Percentiles rank a stretch among this genome's conserved stretches.
Conservation (phyloP, 1,140 invertebrate genomes). For the Laodelphax striatellus region DNA sequence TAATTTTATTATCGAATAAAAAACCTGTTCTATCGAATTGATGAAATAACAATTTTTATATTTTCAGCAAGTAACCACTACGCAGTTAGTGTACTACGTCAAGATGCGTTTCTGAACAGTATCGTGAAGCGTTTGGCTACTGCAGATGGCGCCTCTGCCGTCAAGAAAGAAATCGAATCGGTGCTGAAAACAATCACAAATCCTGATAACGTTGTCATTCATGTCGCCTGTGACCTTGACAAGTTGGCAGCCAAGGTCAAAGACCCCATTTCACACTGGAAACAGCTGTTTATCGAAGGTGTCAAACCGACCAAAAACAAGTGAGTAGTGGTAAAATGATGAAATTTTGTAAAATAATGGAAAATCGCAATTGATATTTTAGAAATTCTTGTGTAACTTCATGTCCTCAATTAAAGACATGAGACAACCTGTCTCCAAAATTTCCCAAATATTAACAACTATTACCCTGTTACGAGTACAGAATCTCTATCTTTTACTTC, state of each 20-base stretch:
- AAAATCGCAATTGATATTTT: no score
- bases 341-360: no score
- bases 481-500: no score
- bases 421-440: no score
- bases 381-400: no score
- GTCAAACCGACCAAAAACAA: constrained; percentile 26
- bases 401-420: no score
- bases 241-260: constrained; percentile 35
- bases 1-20: no score
- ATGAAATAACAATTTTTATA: neutral
- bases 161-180: constrained; percentile 46
- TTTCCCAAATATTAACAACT: no score
- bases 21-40: no score
- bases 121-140: constrained; percentile 46
- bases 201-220: constrained; percentile 47
- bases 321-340: no score
- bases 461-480: no score
- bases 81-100: constrained; percentile 53
- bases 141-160: constrained; percentile 36
- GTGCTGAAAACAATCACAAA: constrained; percentile 46
- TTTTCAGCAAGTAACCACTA: constrained; percentile 58
- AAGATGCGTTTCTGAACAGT: constrained; percentile 62
- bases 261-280: constrained; percentile 42
- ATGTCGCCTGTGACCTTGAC: constrained; percentile 59
- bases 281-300: constrained; percentile 32